Evolutionary conservation across 1,140 invertebrate genomes (phyloP).

Genomic region (Heliconius melpomene): DNA sequence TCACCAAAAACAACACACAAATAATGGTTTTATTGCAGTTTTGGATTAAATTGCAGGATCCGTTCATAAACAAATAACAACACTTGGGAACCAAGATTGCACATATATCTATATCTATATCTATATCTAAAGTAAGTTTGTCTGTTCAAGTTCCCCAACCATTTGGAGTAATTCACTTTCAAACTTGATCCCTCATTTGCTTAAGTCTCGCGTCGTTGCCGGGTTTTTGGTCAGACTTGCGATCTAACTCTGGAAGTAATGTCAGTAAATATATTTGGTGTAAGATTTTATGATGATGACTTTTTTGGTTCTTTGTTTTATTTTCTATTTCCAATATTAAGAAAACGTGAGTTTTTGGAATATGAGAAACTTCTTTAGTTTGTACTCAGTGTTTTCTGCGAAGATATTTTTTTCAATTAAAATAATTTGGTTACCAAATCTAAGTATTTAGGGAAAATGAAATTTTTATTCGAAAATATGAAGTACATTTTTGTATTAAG

Average conservation of each 20-base stretch:
- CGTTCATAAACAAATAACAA: conserved; percentile 33
- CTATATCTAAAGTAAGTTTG: conserved; percentile 36
- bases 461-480: too few relatives aligned
- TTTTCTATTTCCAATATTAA: background rate
- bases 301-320: background rate
- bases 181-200: conserved; percentile 51
- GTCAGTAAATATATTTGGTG: conserved; percentile 3
- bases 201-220: conserved; percentile 29
- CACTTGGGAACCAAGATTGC: conserved; percentile 32
- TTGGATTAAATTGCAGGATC: conserved; percentile 13
- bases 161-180: conserved; percentile 44
- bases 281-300: background rate
- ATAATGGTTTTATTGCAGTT: conserved; percentile 13
- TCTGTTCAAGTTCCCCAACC: conserved; percentile 37
- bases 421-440: too few relatives aligned
- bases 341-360: background rate
- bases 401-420: too few relatives aligned
- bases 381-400: too few relatives aligned
- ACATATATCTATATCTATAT: conserved; percentile 44
- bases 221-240: conserved; percentile 26
- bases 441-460: too few relatives aligned
- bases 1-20: conserved; percentile 20
- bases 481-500: too few relatives aligned
- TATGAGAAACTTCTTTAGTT: too few relatives aligned
- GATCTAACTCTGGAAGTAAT: conserved; percentile 16